Evolutionary conservation across 2,797 vertebrate species (phyloP).

Genomic region (Amblyopsis hoosieri): DNA sequence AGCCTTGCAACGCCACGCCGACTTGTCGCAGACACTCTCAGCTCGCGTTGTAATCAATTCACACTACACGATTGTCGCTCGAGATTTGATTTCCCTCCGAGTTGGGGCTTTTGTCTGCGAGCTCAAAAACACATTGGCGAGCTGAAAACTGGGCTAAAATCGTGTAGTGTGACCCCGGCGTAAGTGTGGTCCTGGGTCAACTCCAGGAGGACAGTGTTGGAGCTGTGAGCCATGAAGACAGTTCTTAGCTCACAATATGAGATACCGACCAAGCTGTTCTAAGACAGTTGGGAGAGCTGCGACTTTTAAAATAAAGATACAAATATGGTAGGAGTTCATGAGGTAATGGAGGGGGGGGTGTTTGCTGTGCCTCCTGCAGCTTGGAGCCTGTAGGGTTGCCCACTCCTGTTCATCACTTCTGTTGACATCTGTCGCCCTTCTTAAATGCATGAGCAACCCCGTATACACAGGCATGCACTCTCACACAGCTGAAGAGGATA

Average conservation of each 20-base stretch:
- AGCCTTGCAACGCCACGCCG: no score
- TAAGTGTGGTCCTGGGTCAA: constrained; percentile 51
- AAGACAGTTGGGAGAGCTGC: constrained; percentile 12
- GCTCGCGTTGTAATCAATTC: no score
- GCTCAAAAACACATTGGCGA: no score
- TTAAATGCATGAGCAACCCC: constrained; percentile 43
- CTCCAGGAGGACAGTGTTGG: constrained; percentile 51
- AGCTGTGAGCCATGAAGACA: constrained; percentile 29
- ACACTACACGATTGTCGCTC: no score
- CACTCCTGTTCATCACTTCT: constrained; percentile 3
- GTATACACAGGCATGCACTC: constrained; percentile 6
- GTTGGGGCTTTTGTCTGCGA: no score
- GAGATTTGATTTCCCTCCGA: no score
- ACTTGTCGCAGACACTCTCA: no score
- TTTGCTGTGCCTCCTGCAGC: background rate
- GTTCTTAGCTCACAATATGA: constrained; percentile 25
- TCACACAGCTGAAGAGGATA: background rate
- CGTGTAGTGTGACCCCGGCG: no score
- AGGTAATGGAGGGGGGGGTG: constrained; percentile 24
- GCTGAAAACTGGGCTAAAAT: no score
- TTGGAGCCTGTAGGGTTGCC: constrained; percentile 22
- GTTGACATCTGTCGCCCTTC: constrained; percentile 45
- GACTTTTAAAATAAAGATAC: background rate
- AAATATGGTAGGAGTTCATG: background rate
- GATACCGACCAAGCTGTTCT: constrained; percentile 24